Conservation (phyloP, 2,113 vertebrate species). For the Illadopsis cleaveri region DNA sequence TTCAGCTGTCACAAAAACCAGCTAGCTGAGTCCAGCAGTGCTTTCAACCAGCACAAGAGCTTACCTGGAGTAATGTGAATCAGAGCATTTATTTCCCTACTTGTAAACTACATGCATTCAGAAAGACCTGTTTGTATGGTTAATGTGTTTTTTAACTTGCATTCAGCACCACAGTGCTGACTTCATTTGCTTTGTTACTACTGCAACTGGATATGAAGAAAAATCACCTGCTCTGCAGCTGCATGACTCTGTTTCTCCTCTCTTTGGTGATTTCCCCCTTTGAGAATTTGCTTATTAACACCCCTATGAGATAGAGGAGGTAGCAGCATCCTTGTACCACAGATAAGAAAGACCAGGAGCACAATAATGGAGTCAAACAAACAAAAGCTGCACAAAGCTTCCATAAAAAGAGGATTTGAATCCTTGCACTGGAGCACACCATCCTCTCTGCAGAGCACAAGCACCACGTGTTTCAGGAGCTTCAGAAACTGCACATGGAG, state of each 20-base stretch:
- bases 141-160: not conserved
- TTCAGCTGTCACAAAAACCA: not conserved
- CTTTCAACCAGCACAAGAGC: not conserved
- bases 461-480: fast-evolving
- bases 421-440: not conserved
- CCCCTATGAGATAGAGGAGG: not conserved
- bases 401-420: not conserved
- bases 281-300: not conserved
- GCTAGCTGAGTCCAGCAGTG: not conserved
- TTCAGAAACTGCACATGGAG: not conserved
- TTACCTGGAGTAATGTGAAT: not conserved
- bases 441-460: not conserved
- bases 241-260: not conserved
- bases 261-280: not conserved
- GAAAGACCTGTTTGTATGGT: not conserved
- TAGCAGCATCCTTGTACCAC: not conserved
- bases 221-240: not conserved
- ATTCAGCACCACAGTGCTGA: not conserved
- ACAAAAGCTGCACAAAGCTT: not conserved
- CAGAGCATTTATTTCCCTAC: not conserved
- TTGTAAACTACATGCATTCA: not conserved
- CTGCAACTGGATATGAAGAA: not conserved
- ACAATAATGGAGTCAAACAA: not conserved
- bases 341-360: not conserved
- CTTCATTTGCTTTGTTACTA: not conserved